A percentile compares a stretch with the other conserved stretches of the same genome.
Conservation (phyloP, 2,888 invertebrate genomes). For the Uropetala carovei region DNA sequence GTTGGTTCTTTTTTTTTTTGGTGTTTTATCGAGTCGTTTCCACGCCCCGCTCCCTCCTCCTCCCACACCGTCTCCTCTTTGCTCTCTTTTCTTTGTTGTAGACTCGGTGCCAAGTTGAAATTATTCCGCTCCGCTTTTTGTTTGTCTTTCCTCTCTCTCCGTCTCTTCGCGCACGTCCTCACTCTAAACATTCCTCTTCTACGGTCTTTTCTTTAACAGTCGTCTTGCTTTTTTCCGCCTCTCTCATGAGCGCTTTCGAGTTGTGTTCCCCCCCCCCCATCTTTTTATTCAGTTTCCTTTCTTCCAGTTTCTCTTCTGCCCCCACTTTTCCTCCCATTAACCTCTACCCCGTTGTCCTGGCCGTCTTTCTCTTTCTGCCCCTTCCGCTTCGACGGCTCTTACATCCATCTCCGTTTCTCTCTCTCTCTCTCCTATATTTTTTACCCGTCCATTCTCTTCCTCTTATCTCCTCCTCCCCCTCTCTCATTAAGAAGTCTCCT, state of each 20-base stretch:
- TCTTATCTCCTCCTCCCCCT: not conserved
- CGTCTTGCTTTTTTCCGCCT: not conserved
- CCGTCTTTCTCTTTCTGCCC: not conserved
- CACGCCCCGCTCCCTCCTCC: not conserved
- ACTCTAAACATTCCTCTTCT: no score
- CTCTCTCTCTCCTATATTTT: not conserved
- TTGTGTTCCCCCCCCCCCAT: not conserved
- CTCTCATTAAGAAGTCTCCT: slow-evolving; percentile 60
- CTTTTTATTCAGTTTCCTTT: not conserved
- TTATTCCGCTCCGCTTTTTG: no score
- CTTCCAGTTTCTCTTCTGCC: not conserved
- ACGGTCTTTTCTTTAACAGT: not conserved
- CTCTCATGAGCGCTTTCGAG: not conserved
- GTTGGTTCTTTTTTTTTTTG: not conserved
- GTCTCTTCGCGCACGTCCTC: no score
- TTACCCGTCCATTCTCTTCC: not conserved
- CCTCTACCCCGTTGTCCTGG: not conserved
- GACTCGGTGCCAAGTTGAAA: no score
- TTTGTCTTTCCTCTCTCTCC: no score
- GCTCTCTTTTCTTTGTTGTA: no score
- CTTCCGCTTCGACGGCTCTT: not conserved
- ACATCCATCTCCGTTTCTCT: not conserved
- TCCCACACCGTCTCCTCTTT: not conserved
- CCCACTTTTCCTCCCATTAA: not conserved
- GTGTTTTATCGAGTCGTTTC: not conserved